Base-by-base conservation (phyloP, 2,888 invertebrate genomes). In the Exephanes ischioxanthus region DNA sequence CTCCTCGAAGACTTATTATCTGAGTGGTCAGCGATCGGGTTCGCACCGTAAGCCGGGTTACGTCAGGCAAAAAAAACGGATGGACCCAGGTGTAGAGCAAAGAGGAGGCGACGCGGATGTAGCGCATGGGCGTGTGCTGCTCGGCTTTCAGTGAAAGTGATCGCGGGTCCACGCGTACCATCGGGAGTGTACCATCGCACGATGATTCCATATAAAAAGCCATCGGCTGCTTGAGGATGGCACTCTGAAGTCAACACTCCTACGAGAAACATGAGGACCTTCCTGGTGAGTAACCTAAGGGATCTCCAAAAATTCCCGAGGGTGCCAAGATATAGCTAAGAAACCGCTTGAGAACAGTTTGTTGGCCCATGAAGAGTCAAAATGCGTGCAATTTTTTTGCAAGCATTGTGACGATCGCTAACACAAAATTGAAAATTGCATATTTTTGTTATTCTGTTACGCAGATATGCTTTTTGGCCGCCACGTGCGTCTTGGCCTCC, bases 91-190 rank as follows among this genome's bases (percentile, higher is more conserved):
- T 78, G 77, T 78, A 76, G 76, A 86, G 88, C 75, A 85, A 88
- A 89, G 73, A 81, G 76, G 75, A 81, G 85, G 82, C 82, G 75
- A 78, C 84, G 88, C 73, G 75, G 80, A 88, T 84, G 81, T 80
- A 80, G 80, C 84, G 85, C 76, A 85, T 80, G 90, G 89, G 89
- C 88, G 90, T 88, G 86, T 86, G 77, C 86, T 72, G 68, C 68
- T 86, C 73, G 82, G 55, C 80, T 86, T 86, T 84, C 87, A 89
- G 92, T 91, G 92, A 92, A 92, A 92, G 92, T 91, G 89, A 89
- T 89, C 84, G 80, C 79, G 41, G 78, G 84, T 83, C 63, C 72
- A 77, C 75, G 72, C 68, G 70, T 71, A 78, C 70, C 70, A 67
- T 78, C 75, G 51, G 66, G 55, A 55, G 19, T 58, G 14, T 70